Evolutionary conservation across 2,113 vertebrate species (phyloP).

Genomic region (Hirundichthys speculiger): DNA sequence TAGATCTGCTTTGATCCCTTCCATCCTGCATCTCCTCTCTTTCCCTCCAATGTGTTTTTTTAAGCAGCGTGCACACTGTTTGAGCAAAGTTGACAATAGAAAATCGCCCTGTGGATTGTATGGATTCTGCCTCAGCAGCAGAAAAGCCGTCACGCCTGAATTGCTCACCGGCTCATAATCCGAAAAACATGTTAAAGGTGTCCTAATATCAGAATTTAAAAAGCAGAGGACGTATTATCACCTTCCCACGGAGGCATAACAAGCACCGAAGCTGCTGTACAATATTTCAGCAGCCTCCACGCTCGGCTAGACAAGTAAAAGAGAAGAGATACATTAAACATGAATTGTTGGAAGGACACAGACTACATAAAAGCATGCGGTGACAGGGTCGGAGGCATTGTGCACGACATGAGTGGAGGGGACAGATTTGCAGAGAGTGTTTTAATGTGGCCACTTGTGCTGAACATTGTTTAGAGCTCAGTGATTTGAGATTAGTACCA

Average conservation of each 20-base stretch:
- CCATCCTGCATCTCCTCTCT: conserved; percentile 9
- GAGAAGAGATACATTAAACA: conserved; percentile 80
- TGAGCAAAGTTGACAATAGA: conserved; percentile 34
- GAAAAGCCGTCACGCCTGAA: conserved; percentile 8
- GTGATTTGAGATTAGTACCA: conserved; percentile 75
- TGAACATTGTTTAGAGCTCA: conserved; percentile 83
- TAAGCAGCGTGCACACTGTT: conserved; percentile 18
- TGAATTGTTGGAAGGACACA: conserved; percentile 78
- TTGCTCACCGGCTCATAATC: conserved; percentile 24
- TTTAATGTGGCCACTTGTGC: conserved; percentile 71
- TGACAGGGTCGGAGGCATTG: conserved; percentile 67
- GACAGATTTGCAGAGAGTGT: conserved; percentile 69
- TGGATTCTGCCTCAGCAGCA: background rate
- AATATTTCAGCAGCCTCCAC: conserved; percentile 46
- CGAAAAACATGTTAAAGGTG: conserved; percentile 42
- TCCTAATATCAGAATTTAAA: conserved; percentile 33
- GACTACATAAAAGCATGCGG: conserved; percentile 75
- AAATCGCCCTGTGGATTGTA: conserved; percentile 16
- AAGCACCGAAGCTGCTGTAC: conserved; percentile 48
- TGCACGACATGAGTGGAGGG: conserved; percentile 58
- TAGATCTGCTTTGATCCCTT: conserved; percentile 59
- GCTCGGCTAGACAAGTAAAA: conserved; percentile 61
- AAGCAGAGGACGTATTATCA: conserved; percentile 43
- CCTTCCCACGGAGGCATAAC: conserved; percentile 49
- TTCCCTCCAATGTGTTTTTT: conserved; percentile 19